Conservation (phyloP, 2,797 vertebrate species). For the Cuculus canorus region DNA sequence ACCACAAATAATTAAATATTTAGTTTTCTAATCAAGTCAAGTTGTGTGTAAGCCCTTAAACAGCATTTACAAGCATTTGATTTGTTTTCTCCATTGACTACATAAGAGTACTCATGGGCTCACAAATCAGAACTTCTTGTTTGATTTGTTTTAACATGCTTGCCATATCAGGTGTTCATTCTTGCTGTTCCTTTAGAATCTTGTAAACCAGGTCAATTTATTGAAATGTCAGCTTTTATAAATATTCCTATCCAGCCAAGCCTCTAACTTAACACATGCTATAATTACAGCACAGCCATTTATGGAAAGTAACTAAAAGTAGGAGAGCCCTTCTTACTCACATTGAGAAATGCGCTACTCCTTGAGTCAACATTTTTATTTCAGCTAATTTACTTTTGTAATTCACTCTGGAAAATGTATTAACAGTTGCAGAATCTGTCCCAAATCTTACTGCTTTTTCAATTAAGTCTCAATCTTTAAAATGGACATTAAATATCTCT, state of each 20-base stretch:
- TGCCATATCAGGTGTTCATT: slow-evolving; percentile 49
- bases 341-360: slow-evolving; percentile 26
- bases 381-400: slow-evolving; percentile 55
- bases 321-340: slow-evolving; percentile 32
- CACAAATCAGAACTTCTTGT: slow-evolving; percentile 51
- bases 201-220: slow-evolving; percentile 56
- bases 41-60: slow-evolving; percentile 66
- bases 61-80: slow-evolving; percentile 61
- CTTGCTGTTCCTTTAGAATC: slow-evolving; percentile 46
- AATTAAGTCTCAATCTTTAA: slow-evolving; percentile 22
- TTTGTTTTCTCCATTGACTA: slow-evolving; percentile 53
- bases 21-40: slow-evolving; percentile 73
- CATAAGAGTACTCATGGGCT: slow-evolving; percentile 17
- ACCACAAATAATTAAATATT: slow-evolving; percentile 73
- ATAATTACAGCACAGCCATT: slow-evolving; percentile 53
- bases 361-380: slow-evolving; percentile 58
- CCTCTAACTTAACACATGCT: slow-evolving; percentile 47
- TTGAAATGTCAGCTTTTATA: slow-evolving; percentile 62
- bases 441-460: slow-evolving; percentile 25
- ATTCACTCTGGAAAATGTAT: slow-evolving; percentile 47
- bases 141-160: slow-evolving; percentile 49
- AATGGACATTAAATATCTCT: slow-evolving; percentile 18
- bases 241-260: slow-evolving; percentile 55
- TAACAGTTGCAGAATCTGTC: slow-evolving; percentile 35
- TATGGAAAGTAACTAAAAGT: slow-evolving; percentile 29